Percentiles rank a stretch among this genome's conserved stretches.
Evolutionary conservation across 2,113 vertebrate species (phyloP).

Genomic region (Furnarius figulus): DNA sequence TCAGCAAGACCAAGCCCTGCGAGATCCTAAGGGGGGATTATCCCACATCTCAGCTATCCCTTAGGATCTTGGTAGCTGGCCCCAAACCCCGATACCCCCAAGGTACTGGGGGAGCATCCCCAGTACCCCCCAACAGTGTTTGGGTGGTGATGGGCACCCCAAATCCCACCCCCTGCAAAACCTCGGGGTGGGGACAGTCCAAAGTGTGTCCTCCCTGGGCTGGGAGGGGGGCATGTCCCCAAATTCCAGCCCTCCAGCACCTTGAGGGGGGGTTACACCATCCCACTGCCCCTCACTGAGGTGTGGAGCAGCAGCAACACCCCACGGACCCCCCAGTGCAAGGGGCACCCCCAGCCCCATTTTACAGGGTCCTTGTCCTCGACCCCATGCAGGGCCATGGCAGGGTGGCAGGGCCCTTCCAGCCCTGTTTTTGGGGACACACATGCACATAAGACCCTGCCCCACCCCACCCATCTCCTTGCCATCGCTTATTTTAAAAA

Average conservation of each 20-base stretch:
- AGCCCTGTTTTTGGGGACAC: background rate
- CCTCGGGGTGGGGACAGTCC: background rate
- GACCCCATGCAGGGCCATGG: accelerated
- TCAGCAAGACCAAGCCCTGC: background rate
- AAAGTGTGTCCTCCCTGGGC: accelerated
- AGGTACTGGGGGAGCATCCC: background rate
- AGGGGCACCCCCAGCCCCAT: background rate
- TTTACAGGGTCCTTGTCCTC: background rate
- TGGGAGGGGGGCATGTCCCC: background rate
- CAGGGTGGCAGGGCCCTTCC: background rate
- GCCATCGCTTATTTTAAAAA: background rate
- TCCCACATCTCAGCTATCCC: background rate
- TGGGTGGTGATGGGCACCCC: accelerated
- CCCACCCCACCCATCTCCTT: background rate
- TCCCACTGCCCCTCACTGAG: too few species aligned
- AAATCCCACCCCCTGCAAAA: background rate
- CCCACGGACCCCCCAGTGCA: accelerated
- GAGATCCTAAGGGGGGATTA: background rate
- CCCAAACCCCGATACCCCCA: background rate
- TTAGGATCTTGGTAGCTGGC: background rate
- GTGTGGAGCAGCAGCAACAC: background rate
- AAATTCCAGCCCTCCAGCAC: accelerated
- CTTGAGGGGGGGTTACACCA: background rate
- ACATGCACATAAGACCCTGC: too few species aligned
- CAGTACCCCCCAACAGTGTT: accelerated